These are phyloP conservation scores for Paedocypris micromegethes DNA, from an alignment of 2,797 vertebrate species.

Conservation along the genomic window DNA sequence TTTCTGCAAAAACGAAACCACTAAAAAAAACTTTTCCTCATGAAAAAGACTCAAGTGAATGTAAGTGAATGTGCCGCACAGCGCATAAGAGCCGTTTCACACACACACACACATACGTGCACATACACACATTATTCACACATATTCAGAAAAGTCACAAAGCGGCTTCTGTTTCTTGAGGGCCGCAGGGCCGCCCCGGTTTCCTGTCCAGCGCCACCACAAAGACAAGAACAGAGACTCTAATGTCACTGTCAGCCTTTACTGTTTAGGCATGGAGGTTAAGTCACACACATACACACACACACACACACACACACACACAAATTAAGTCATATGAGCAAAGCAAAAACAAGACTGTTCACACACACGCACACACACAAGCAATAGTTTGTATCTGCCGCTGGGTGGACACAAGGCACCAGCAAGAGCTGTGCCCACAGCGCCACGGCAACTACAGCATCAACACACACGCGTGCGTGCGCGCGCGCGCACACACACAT, in stretches of 20 bases:
- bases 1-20: too few species aligned
- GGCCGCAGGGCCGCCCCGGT: conserved; percentile 59
- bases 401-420: conserved; percentile 49
- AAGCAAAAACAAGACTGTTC: conserved; percentile 38
- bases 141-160: conserved; percentile 59
- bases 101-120: conserved; percentile 10
- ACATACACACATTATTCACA: conserved; percentile 30
- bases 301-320: conserved; percentile 42
- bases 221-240: conserved; percentile 65
- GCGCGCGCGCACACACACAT: conserved; percentile 24
- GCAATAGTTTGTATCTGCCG: conserved; percentile 39
- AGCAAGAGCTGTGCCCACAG: conserved; percentile 52
- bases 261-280: conserved; percentile 52
- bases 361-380: conserved; percentile 47
- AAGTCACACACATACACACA: conserved; percentile 49
- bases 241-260: conserved; percentile 57
- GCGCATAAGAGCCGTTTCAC: conserved; percentile 20
- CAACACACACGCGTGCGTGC: conserved; percentile 19
- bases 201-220: conserved; percentile 66
- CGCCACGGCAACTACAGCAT: conserved; percentile 45
- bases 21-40: too few species aligned
- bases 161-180: conserved; percentile 69
- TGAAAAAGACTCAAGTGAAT: not conserved
- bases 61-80: conserved; percentile 1
- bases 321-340: conserved; percentile 42